Evolutionary conservation across 2,113 vertebrate species (phyloP).

Genomic region (Malurus elegans): DNA sequence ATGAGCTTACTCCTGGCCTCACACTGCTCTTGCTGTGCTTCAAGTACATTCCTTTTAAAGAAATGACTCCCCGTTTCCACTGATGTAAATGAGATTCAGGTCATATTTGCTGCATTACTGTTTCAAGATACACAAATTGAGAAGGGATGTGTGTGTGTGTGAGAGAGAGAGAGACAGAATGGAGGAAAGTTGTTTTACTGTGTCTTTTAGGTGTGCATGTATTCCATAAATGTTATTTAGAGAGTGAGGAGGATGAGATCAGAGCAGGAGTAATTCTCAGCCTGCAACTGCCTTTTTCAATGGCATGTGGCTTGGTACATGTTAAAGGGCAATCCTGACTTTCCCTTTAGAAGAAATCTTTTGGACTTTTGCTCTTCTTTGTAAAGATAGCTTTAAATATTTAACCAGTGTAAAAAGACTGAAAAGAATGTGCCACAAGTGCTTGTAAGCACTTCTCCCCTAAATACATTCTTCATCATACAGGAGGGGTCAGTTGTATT

Average conservation of each 20-base stretch:
- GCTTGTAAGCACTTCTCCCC: background rate
- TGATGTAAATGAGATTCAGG: slow-evolving; percentile 8
- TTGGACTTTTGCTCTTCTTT: slow-evolving; percentile 1
- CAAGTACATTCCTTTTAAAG: background rate
- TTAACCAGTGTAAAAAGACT: slow-evolving; percentile 14
- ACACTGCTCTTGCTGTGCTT: background rate
- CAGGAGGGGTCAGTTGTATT: background rate
- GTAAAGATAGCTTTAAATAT: slow-evolving; percentile 25
- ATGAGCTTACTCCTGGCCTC: slow-evolving; percentile 2
- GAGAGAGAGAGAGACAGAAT: background rate
- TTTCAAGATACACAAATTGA: background rate
- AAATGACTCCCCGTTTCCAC: background rate
- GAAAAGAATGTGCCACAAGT: background rate
- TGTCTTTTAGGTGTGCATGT: background rate
- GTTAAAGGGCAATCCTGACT: background rate
- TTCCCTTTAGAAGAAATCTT: slow-evolving; percentile 3
- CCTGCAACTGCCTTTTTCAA: background rate
- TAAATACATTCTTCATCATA: background rate
- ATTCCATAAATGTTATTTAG: background rate
- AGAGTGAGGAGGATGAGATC: background rate
- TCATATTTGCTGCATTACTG: slow-evolving; percentile 14
- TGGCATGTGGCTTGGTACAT: background rate
- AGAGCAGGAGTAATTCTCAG: background rate
- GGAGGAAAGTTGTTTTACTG: background rate
- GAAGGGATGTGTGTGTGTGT: background rate